phyloP scores from a whole-genome alignment of 2,888 invertebrate genomes.

The Palloptera scutellata region DNA sequence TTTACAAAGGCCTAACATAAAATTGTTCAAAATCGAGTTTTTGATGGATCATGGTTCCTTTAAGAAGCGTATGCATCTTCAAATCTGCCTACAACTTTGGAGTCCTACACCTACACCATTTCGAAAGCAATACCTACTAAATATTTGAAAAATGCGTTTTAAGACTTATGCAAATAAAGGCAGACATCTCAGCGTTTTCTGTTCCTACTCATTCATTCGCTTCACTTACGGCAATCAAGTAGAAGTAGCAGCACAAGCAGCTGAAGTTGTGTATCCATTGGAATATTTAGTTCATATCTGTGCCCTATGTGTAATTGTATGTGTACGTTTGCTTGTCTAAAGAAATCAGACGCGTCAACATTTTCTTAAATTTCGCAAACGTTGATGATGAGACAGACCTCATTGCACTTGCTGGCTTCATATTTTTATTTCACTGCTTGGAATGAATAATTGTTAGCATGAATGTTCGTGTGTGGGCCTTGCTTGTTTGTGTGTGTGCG shows the following conservation, averaged over 20 bases:
- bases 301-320: neutral
- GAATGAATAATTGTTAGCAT: neutral
- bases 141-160: too few relatives aligned
- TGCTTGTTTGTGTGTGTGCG: neutral
- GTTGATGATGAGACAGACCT: neutral
- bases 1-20: too few relatives aligned
- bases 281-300: neutral
- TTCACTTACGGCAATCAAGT: constrained; percentile 3
- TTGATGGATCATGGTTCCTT: too few relatives aligned
- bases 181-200: neutral
- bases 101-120: too few relatives aligned
- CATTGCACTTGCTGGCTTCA: neutral
- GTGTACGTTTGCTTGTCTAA: neutral
- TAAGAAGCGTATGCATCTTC: too few relatives aligned
- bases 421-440: too few relatives aligned
- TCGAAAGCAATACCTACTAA: too few relatives aligned
- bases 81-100: too few relatives aligned
- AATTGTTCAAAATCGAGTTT: too few relatives aligned
- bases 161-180: neutral
- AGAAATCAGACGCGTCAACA: neutral
- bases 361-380: constrained; percentile 1
- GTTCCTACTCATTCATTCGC: neutral
- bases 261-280: neutral
- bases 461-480: neutral
- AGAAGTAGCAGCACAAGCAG: neutral